Base-by-base conservation (phyloP, 2,797 vertebrate species). In the Sebastes reedi region DNA sequence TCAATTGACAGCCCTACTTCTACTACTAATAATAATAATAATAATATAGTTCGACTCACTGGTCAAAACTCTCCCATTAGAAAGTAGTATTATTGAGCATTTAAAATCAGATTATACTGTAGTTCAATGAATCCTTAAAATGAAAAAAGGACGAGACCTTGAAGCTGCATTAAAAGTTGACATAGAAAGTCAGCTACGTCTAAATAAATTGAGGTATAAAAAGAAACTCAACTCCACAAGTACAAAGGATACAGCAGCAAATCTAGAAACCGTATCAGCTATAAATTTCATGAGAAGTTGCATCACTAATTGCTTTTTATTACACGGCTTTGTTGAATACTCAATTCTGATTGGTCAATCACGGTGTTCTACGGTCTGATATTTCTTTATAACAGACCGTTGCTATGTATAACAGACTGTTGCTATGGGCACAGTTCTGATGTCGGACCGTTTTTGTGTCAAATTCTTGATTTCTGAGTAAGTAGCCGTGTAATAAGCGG, bases 321-420 rank as follows among this genome's bases (percentile, higher is more conserved):
- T 39, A 39, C 36, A 39, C 13, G 13, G 13, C 36, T 6, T 14
- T 39, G 36, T 14, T 14, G 2, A 39, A 39, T 39, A 39, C 36
- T 39, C 0, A 0, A 39, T 39, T 39, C 36, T 39, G 36, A 39
- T 39, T 39, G 36, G 36, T 14, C 36, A 39, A 14, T 14, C 12
- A 39, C 36, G 0, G 36, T 2, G 36, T 39, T 6, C 36, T 39
- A 39, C 36, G 36, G 13, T 14, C 36, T 39, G 36, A 39, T 39
- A 39, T 39, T 39, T 39, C 5, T 39, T 39, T 39, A 39, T 0
- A 39, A 39, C 36, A 39, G 36, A 39, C 13, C 36, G 12, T 39
- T 39, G 36, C 36, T 14, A 0, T 39, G 36, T 14, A 39, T 14
- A 39, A 39, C 36, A 0, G 0, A 39, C 13, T 0, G 36, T 39